Evolutionary conservation across 2,113 vertebrate species (phyloP).

Genomic region (Cepphus grylle): DNA sequence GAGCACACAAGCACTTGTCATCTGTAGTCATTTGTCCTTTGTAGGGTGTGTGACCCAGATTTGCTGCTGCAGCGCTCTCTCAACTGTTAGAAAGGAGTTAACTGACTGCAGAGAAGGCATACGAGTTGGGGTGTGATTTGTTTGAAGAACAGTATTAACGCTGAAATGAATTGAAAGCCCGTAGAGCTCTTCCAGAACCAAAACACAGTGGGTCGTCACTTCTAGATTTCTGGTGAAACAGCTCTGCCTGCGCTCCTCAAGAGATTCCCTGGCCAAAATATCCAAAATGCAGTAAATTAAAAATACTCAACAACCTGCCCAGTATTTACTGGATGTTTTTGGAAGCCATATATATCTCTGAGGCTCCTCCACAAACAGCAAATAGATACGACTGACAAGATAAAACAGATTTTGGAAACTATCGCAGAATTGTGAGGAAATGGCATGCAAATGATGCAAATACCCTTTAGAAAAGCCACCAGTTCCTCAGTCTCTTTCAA

Average conservation of each 20-base stretch:
- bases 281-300: not conserved
- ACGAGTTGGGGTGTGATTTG: not conserved
- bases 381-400: not conserved
- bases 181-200: constrained; percentile 31
- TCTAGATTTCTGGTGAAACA: constrained; percentile 5
- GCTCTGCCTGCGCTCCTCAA: not conserved
- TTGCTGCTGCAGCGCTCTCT: constrained; percentile 11
- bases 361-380: not conserved
- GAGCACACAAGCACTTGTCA: constrained; percentile 2
- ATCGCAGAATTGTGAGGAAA: not conserved
- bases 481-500: not conserved
- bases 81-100: not conserved
- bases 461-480: not conserved
- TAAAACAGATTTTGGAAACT: not conserved
- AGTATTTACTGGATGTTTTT: not conserved
- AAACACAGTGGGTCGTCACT: not conserved
- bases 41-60: constrained; percentile 47
- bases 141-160: not conserved
- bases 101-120: not conserved
- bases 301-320: not conserved
- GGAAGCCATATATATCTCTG: not conserved
- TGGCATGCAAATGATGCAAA: not conserved
- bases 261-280: not conserved
- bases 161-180: not conserved
- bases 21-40: constrained; percentile 24